phyloP scores from a whole-genome alignment of 2,888 invertebrate species.

The Plagodis dolabraria region DNA sequence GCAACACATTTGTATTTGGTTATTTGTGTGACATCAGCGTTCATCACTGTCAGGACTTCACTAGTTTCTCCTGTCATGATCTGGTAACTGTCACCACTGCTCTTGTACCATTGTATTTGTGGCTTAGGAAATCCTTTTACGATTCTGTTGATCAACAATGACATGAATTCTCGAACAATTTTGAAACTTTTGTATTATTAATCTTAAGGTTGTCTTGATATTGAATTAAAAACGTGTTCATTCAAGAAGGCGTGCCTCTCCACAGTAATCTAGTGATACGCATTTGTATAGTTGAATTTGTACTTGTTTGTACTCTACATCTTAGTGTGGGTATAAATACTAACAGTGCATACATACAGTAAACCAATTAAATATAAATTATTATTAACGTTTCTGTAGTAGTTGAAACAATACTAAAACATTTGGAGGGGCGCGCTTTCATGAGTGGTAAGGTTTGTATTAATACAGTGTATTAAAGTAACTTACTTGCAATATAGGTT shows the following conservation, averaged over 20 bases:
- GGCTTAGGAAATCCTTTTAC: slow-evolving; percentile 10
- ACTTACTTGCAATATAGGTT: slow-evolving; percentile 12
- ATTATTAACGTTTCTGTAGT: too few relatives aligned
- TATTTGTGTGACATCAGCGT: not conserved
- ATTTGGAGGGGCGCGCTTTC: not conserved
- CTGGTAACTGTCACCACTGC: not conserved
- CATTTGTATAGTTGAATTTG: too few relatives aligned
- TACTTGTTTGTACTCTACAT: too few relatives aligned
- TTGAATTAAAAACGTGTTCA: too few relatives aligned
- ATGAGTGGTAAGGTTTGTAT: not conserved
- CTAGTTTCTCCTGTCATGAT: not conserved
- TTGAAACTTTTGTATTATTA: too few relatives aligned
- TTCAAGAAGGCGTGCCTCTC: too few relatives aligned
- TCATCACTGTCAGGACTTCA: slow-evolving; percentile 10
- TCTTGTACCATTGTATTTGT: slow-evolving; percentile 11
- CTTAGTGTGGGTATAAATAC: too few relatives aligned
- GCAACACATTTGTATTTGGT: slow-evolving; percentile 11
- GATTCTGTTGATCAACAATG: not conserved
- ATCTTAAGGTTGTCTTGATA: too few relatives aligned
- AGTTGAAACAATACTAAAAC: not conserved
- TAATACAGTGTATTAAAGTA: not conserved
- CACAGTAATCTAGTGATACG: not conserved
- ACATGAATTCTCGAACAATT: too few relatives aligned
- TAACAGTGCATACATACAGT: too few relatives aligned
- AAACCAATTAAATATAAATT: not conserved